These are phyloP conservation scores for Passer montanus DNA, from an alignment of 2,113 vertebrate genomes.

Conservation along the genomic window DNA sequence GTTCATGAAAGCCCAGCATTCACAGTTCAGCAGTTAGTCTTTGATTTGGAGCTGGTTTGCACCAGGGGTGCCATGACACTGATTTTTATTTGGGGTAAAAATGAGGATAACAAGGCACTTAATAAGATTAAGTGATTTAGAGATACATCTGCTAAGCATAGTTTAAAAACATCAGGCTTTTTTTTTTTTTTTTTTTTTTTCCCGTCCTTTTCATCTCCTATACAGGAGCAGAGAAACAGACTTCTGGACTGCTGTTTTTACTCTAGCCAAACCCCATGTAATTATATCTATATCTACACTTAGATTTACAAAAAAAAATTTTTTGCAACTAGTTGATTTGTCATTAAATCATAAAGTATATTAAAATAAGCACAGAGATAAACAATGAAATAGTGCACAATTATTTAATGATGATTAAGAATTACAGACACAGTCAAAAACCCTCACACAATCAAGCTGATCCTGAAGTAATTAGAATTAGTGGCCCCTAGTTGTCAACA, in stretches of 20 bases:
- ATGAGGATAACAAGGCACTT: constrained; percentile 16
- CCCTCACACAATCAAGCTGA: rapidly evolving
- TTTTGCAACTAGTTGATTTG: neutral
- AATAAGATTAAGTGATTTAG: constrained; percentile 59
- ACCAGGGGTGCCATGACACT: neutral
- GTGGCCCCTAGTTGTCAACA: neutral
- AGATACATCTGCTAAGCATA: neutral
- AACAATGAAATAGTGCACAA: neutral
- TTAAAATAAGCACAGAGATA: neutral
- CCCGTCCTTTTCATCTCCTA: neutral
- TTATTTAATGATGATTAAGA: neutral
- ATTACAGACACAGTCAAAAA: neutral
- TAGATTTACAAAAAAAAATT: neutral
- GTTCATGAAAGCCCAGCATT: constrained; percentile 15
- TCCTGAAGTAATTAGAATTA: neutral
- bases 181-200: neutral
- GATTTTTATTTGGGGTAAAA: neutral
- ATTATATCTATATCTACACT: neutral
- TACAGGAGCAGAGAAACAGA: neutral
- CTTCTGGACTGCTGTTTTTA: neutral
- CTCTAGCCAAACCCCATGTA: neutral
- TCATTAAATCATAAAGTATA: neutral
- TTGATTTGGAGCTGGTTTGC: constrained; percentile 38
- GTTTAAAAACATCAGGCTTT: neutral
- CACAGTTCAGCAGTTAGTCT: constrained; percentile 23